These are phyloP conservation scores for Neopipo cinnamomea DNA, from an alignment of 2,113 vertebrate species.

Conservation along the genomic window DNA sequence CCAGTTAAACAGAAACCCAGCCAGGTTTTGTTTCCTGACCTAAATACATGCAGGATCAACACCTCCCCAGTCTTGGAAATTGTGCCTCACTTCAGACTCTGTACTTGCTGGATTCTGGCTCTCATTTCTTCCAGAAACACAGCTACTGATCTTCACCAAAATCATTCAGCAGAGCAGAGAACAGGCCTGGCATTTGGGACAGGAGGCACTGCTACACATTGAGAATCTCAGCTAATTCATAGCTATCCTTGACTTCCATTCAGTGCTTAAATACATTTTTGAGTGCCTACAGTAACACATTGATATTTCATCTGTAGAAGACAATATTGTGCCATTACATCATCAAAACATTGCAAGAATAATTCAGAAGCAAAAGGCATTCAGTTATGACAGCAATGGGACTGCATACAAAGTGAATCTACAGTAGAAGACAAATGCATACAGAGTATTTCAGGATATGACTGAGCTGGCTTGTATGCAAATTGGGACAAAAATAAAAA, in stretches of 20 bases:
- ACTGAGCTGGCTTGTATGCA: not conserved
- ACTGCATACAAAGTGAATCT: not conserved
- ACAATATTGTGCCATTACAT: not conserved
- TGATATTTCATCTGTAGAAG: not conserved
- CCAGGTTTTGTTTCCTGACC: not conserved
- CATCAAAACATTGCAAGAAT: not conserved
- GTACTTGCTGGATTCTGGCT: not conserved
- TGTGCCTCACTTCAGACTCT: not conserved
- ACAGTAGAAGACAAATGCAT: not conserved
- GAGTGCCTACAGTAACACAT: not conserved
- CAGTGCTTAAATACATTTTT: not conserved
- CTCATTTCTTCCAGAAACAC: not conserved
- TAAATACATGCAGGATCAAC: not conserved
- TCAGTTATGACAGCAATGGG: not conserved
- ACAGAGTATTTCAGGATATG: not conserved
- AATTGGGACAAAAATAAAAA: not conserved
- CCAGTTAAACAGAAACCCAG: not conserved
- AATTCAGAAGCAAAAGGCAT: not conserved
- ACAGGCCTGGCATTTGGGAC: not conserved
- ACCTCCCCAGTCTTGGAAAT: not conserved
- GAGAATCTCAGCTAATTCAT: not conserved
- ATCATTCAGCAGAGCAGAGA: not conserved
- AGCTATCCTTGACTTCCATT: not conserved
- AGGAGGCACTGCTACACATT: fast-evolving
- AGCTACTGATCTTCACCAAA: not conserved